phyloP scores from a whole-genome alignment of 2,888 invertebrate species.

The Diarsia mendica region DNA sequence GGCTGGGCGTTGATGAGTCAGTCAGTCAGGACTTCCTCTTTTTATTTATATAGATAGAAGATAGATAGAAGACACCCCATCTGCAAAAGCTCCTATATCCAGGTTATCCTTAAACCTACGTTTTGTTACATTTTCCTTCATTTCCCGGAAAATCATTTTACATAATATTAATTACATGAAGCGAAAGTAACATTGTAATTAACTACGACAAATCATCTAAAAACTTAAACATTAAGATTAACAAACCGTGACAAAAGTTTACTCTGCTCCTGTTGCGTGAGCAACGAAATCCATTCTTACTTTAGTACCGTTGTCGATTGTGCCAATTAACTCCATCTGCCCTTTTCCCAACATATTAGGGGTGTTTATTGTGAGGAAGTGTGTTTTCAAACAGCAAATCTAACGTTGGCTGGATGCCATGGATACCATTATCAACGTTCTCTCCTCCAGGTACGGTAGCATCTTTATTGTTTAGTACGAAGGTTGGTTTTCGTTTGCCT shows the following conservation, averaged over 20 bases:
- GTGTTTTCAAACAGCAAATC: conserved; percentile 76
- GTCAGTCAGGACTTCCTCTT: too few species aligned
- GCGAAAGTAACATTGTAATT: conserved; percentile 53
- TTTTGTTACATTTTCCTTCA: conserved; percentile 10
- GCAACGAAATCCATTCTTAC: conserved; percentile 83
- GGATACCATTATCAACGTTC: conserved; percentile 63
- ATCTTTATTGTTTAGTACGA: conserved; percentile 66
- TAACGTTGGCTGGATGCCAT: conserved; percentile 78
- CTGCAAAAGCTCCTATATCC: background rate
- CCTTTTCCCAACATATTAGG: conserved; percentile 73
- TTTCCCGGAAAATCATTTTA: background rate
- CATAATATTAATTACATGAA: conserved; percentile 31
- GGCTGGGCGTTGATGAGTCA: too few species aligned
- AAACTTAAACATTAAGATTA: conserved; percentile 84
- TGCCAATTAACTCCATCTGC: conserved; percentile 61
- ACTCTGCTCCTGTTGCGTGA: conserved; percentile 87
- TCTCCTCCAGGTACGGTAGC: conserved; percentile 18
- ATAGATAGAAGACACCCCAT: background rate
- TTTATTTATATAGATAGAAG: too few species aligned
- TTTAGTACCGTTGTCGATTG: conserved; percentile 58
- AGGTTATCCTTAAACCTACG: conserved; percentile 10
- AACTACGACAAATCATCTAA: conserved; percentile 74
- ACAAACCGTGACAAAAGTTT: conserved; percentile 87
- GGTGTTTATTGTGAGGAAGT: conserved; percentile 73
- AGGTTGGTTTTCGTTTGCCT: conserved; percentile 63